Percentiles rank a stretch among this genome's conserved stretches.
Conservation (phyloP, 2,113 vertebrate genomes). For the Daubentonia madagascariensis region DNA sequence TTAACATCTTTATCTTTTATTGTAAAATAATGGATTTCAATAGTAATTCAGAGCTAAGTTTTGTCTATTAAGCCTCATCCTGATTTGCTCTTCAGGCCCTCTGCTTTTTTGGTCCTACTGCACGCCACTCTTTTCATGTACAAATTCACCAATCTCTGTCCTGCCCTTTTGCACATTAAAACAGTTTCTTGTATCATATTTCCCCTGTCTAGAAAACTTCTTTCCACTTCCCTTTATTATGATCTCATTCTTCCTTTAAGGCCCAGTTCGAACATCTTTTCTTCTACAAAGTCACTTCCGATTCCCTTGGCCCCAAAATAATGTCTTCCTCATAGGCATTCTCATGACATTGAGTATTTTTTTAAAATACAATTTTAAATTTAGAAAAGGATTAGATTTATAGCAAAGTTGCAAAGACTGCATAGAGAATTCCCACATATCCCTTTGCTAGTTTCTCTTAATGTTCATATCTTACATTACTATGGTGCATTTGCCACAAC, state of each 20-base stretch:
- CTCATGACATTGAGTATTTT: neutral
- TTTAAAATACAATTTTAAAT: neutral
- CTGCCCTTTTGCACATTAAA: neutral
- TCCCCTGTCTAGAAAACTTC: neutral
- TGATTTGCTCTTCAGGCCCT: neutral
- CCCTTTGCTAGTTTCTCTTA: neutral
- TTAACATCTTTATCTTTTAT: neutral
- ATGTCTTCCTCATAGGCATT: neutral
- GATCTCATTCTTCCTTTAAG: neutral
- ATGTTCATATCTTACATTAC: neutral
- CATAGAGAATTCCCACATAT: neutral
- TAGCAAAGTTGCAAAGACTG: neutral
- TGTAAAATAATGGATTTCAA: neutral
- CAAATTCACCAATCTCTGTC: neutral
- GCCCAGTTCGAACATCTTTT: neutral
- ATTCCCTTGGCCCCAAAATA: neutral
- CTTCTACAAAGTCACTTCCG: neutral
- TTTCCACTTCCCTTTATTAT: neutral
- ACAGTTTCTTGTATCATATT: neutral
- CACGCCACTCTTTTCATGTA: neutral
- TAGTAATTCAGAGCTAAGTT: neutral
- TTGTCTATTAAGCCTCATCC: neutral
- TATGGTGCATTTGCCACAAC: neutral
- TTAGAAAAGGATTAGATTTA: conserved; percentile 2
- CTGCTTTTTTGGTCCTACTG: neutral